These are phyloP conservation scores for Echinometra lucunter DNA, from an alignment of 53 echinoderm and acorn worm species.

Conservation along the genomic window DNA sequence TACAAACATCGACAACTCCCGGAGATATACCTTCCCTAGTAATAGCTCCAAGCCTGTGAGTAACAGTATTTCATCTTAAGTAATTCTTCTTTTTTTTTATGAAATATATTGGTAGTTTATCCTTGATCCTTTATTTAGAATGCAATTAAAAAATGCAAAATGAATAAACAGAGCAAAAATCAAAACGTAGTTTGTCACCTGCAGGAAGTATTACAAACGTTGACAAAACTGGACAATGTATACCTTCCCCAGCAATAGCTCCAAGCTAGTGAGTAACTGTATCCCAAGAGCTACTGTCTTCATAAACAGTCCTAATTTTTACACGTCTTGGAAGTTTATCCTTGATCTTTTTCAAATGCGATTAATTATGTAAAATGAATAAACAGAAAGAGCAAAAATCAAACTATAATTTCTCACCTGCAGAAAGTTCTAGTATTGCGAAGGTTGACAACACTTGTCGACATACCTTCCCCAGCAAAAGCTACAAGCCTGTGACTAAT, in stretches of 20 bases:
- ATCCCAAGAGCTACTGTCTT: too few species aligned
- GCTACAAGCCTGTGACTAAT: slow-evolving; percentile 74
- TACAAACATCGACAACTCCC: slow-evolving; percentile 76
- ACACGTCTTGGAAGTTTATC: background rate
- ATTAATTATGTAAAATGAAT: background rate
- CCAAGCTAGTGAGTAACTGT: slow-evolving; percentile 68
- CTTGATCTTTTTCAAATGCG: too few species aligned
- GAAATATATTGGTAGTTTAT: background rate
- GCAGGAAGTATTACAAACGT: too few species aligned
- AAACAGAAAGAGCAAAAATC: background rate
- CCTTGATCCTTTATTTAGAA: background rate
- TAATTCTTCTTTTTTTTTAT: background rate
- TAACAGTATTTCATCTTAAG: background rate
- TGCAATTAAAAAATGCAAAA: too few species aligned
- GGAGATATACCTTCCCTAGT: slow-evolving; percentile 89
- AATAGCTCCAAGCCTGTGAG: slow-evolving; percentile 75
- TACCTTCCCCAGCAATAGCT: slow-evolving; percentile 83
- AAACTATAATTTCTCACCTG: background rate
- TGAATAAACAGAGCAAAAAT: background rate
- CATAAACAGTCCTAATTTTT: too few species aligned
- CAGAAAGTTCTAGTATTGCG: too few species aligned
- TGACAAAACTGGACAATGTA: too few species aligned
- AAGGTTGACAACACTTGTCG: too few species aligned
- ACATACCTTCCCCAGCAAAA: slow-evolving; percentile 87
- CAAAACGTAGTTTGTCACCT: background rate